Percentiles rank a stretch among this genome's conserved stretches.
phyloP scores from a whole-genome alignment of 1,140 invertebrate species.

The Maniola jurtina region DNA sequence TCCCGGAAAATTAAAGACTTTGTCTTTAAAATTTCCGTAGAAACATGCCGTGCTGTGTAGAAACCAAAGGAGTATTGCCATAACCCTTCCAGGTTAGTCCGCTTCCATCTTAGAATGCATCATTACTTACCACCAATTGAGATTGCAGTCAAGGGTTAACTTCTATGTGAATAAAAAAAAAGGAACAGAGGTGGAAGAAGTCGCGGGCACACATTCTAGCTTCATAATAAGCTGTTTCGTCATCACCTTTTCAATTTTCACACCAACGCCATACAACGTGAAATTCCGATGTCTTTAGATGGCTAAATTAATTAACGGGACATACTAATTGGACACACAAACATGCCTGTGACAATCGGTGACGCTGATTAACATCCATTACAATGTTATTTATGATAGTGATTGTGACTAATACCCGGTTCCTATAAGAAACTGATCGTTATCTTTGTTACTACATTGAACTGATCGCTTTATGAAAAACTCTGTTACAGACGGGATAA shows the following conservation, averaged over 20 bases:
- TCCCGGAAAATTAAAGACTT: too few species aligned
- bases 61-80: too few species aligned
- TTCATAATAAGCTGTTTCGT: slow-evolving; percentile 2
- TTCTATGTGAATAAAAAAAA: too few species aligned
- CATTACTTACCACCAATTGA: too few species aligned
- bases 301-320: slow-evolving; percentile 6
- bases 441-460: neutral
- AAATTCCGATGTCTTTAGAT: neutral
- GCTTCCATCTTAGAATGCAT: too few species aligned
- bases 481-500: too few species aligned
- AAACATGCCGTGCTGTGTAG: too few species aligned
- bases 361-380: slow-evolving; percentile 11
- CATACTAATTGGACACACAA: slow-evolving; percentile 10
- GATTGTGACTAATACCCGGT: neutral
- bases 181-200: too few species aligned
- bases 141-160: too few species aligned
- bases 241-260: slow-evolving; percentile 9
- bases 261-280: slow-evolving; percentile 6
- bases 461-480: too few species aligned
- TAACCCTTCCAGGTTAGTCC: too few species aligned
- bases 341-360: slow-evolving; percentile 10
- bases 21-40: too few species aligned
- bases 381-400: slow-evolving; percentile 11
- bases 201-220: neutral
- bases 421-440: neutral